Evolutionary conservation across 2,888 invertebrate genomes (phyloP).

Genomic region (Oconnorella tubifera): DNA sequence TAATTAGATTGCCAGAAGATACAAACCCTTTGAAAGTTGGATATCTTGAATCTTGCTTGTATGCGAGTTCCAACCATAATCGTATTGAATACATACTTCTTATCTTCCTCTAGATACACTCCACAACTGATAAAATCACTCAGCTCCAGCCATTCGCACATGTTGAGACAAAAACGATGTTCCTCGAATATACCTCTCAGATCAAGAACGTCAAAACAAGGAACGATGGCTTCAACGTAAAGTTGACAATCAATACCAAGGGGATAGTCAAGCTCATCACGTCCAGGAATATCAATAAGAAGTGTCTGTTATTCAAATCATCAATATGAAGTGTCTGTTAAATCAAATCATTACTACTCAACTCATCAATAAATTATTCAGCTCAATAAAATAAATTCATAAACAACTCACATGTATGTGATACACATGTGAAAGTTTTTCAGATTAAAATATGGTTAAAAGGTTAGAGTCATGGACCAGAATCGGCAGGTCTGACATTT

Average conservation of each 20-base stretch:
- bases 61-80: slow-evolving; percentile 54
- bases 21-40: too few relatives aligned
- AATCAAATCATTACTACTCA: too few relatives aligned
- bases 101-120: slow-evolving; percentile 52
- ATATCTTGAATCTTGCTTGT: slow-evolving; percentile 54
- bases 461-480: too few relatives aligned
- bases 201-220: slow-evolving; percentile 50
- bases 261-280: background rate
- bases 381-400: too few relatives aligned
- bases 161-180: slow-evolving; percentile 53
- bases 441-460: too few relatives aligned
- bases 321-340: too few relatives aligned
- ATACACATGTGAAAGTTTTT: too few relatives aligned
- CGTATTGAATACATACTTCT: slow-evolving; percentile 55
- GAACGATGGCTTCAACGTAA: slow-evolving; percentile 48
- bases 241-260: background rate
- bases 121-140: background rate
- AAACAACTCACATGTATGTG: too few relatives aligned
- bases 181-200: slow-evolving; percentile 56
- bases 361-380: too few relatives aligned
- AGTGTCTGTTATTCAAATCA: too few relatives aligned
- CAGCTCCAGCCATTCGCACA: slow-evolving; percentile 1
- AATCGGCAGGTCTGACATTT: too few relatives aligned
- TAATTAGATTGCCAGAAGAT: too few relatives aligned
- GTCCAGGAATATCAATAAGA: background rate